Evolutionary conservation across 2,797 vertebrate genomes (phyloP).

Genomic region (Glossophaga mutica): DNA sequence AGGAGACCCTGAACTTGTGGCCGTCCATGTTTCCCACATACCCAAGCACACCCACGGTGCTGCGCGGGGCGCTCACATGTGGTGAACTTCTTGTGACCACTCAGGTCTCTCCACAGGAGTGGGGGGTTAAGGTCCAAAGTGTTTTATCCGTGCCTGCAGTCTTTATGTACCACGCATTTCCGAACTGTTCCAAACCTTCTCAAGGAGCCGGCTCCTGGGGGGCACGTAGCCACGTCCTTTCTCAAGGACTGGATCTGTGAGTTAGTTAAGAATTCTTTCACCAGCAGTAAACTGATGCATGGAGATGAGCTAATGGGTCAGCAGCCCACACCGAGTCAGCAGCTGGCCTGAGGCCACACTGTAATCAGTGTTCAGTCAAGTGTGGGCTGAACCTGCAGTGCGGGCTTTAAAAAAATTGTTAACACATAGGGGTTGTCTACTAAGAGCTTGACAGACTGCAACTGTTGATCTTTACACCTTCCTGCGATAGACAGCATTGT

Average conservation of each 20-base stretch:
- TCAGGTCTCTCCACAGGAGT: neutral
- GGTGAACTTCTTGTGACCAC: neutral
- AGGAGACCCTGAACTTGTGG: neutral
- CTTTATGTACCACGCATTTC: neutral
- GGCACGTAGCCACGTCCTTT: neutral
- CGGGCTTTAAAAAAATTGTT: neutral
- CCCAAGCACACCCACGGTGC: neutral
- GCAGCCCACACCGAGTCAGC: neutral
- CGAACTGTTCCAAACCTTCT: neutral
- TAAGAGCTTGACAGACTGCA: neutral
- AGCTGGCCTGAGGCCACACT: neutral
- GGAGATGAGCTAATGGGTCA: neutral
- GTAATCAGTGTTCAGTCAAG: neutral
- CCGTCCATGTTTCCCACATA: neutral
- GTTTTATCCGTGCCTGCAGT: neutral
- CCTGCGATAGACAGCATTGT: rapidly evolving
- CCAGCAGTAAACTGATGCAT: neutral
- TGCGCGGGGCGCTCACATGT: neutral
- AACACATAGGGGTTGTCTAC: neutral
- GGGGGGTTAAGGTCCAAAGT: neutral
- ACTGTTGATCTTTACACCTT: neutral
- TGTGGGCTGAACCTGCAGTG: neutral
- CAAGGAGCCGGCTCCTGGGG: neutral
- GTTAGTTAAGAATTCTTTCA: neutral
- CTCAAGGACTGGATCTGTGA: neutral